These are phyloP conservation scores for Pseudomyrmex cubaensis DNA, from an alignment of 1,140 invertebrate species.

Conservation along the genomic window DNA sequence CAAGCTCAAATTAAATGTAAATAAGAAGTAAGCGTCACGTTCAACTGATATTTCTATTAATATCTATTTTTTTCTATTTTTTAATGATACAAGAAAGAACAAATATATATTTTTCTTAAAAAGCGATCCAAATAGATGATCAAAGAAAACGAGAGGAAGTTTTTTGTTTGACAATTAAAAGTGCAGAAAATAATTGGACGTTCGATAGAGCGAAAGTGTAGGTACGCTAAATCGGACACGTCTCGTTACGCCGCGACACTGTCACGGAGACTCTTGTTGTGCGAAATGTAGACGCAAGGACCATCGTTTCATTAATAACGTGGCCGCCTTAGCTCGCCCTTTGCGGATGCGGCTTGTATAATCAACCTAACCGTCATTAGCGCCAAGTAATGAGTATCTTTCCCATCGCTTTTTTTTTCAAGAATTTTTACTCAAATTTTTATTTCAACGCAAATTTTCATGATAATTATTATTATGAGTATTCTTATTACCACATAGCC, in stretches of 20 bases:
- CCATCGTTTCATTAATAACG: slow-evolving; percentile 38
- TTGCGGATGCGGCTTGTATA: slow-evolving; percentile 33
- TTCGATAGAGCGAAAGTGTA: slow-evolving; percentile 34
- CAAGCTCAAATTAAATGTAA: slow-evolving; percentile 8
- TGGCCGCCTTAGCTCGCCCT: slow-evolving; percentile 30
- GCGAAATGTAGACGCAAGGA: slow-evolving; percentile 24
- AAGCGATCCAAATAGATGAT: not conserved
- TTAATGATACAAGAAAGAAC: not conserved
- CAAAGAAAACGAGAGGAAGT: not conserved
- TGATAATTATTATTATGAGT: slow-evolving; percentile 27
- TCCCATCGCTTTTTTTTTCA: slow-evolving; percentile 21
- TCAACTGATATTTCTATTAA: slow-evolving; percentile 26
- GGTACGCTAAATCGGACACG: slow-evolving; percentile 26
- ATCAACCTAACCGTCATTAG: slow-evolving; percentile 51
- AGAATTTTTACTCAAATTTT: slow-evolving; percentile 14
- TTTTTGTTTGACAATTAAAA: slow-evolving; percentile 43
- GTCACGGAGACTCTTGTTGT: not conserved
- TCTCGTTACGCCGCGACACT: slow-evolving; percentile 15
- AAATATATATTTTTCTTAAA: not conserved
- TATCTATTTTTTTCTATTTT: slow-evolving; percentile 5
- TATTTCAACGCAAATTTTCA: slow-evolving; percentile 28
- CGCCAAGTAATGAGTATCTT: slow-evolving; percentile 40
- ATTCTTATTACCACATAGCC: not conserved
- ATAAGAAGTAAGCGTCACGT: slow-evolving; percentile 11
- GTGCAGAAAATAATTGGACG: slow-evolving; percentile 43